phyloP scores from a whole-genome alignment of 1,140 invertebrate species.

The Diachasma alloeum region DNA sequence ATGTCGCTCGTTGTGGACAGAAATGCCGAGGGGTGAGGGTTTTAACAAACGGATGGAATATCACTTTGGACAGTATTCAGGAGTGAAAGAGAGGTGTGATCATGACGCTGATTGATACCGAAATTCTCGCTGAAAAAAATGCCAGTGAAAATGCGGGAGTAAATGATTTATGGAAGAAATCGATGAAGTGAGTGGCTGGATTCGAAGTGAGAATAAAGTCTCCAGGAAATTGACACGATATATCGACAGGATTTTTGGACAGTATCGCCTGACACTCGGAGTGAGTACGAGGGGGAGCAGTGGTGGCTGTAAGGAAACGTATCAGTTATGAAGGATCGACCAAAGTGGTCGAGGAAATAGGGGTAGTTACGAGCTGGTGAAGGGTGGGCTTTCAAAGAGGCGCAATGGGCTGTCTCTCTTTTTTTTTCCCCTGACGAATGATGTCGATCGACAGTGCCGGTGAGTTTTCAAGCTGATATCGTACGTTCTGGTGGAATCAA shows the following conservation, averaged over 20 bases:
- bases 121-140: background rate
- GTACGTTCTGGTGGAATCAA: background rate
- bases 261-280: background rate
- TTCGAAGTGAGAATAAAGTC: background rate
- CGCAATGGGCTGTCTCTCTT: background rate
- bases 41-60: background rate
- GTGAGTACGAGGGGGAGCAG: too few species aligned
- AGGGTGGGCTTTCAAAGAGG: background rate
- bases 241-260: background rate
- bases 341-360: slow-evolving; percentile 24
- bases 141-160: background rate
- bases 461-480: slow-evolving; percentile 3
- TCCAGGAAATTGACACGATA: background rate
- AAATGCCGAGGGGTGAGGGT: background rate
- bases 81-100: background rate
- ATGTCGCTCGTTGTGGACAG: slow-evolving; percentile 9
- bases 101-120: background rate
- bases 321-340: slow-evolving; percentile 19
- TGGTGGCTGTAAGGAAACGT: background rate
- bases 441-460: background rate
- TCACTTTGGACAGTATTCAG: background rate
- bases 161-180: background rate
- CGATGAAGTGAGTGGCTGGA: background rate
- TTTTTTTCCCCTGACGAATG: background rate
- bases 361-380: slow-evolving; percentile 23